Evolutionary conservation across 1,140 invertebrate species (phyloP), one percentile per base, ranked within the genome.

Genomic region (Drosophila quadrilineata): DNA sequence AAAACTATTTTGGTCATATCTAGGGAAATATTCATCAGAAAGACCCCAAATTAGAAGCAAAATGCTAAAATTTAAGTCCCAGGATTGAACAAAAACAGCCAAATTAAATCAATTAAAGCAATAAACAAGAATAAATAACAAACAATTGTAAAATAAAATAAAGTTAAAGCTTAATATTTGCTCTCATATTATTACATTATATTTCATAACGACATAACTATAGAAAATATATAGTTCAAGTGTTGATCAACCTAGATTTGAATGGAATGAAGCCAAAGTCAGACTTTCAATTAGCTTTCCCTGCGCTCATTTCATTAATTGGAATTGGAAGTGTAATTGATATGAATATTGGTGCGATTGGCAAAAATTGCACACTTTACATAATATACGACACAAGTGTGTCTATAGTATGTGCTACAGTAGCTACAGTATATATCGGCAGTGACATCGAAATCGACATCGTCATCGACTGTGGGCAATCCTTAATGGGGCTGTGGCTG

Each of bases 241-340:
- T 35, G 3, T 35, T 12, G 12, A 6, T 3, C 3, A 14, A 9
- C 17, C n/a, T n/a, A n/a, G 16, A 24, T 9, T 16, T 45, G 8
- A 4, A 14, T n/a, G 24, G 41, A 19, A 40, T 29, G 21, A 48
- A 31, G 3, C 3, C n/a, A 31, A 31, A 17, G 5, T 8, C 4
- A 16, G 16, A 52, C 12, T 40, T 48, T 57, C n/a, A 1, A n/a
- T 24, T 57, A 14, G 24, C 35, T 24, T 24, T 41, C 14, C 1
- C 5, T 28, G 29, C 8, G 21, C 16, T 19, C 19, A 49, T 40
- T 76, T 60, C 80, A 77, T 80, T 75, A 80, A 64, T 59, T 64
- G 50, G 50, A 53, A 79, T 41, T 73, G 54, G 48, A 53, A 58
- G 28, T 63, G 50, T 52, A 46, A 68, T 41, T 57, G 49, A 40